Evolutionary conservation across 2,797 vertebrate genomes (phyloP).

Genomic region (Darevskia mixta): DNA sequence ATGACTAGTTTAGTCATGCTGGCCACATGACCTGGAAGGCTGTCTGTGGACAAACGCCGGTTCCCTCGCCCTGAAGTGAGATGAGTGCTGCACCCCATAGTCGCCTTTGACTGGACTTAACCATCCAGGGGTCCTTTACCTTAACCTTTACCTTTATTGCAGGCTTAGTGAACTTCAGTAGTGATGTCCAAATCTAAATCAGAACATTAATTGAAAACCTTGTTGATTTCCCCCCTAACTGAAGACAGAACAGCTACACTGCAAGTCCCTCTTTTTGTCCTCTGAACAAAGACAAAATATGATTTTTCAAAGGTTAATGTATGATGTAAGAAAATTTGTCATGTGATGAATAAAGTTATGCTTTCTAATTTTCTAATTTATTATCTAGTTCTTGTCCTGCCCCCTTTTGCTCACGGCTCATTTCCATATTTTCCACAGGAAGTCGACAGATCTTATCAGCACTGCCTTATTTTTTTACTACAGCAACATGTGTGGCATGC

Average conservation of each 20-base stretch:
- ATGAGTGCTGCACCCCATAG: too few species aligned
- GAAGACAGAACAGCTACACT: not conserved
- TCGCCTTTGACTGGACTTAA: too few species aligned
- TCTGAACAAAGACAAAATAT: not conserved
- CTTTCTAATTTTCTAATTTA: constrained; percentile 2
- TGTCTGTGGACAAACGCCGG: too few species aligned
- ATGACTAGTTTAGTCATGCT: too few species aligned
- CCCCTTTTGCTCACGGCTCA: not conserved
- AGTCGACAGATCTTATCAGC: not conserved
- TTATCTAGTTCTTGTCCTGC: not conserved
- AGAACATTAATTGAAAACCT: not conserved
- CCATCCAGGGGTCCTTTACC: too few species aligned
- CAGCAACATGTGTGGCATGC: constrained; percentile 12
- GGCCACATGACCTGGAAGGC: too few species aligned
- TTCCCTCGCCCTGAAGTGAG: too few species aligned
- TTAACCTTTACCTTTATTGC: too few species aligned
- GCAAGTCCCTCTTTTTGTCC: not conserved
- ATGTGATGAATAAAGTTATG: not conserved
- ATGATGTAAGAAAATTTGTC: not conserved
- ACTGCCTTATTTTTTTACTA: not conserved
- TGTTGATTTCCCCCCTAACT: not conserved
- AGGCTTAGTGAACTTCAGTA: not conserved
- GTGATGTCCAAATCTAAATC: not conserved
- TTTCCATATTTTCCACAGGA: constrained; percentile 2
- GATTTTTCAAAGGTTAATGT: not conserved